Evolutionary conservation across 2,888 invertebrate genomes (phyloP), one percentile per base, ranked within the genome.

Genomic region (Cyrtodaria siliqua): DNA sequence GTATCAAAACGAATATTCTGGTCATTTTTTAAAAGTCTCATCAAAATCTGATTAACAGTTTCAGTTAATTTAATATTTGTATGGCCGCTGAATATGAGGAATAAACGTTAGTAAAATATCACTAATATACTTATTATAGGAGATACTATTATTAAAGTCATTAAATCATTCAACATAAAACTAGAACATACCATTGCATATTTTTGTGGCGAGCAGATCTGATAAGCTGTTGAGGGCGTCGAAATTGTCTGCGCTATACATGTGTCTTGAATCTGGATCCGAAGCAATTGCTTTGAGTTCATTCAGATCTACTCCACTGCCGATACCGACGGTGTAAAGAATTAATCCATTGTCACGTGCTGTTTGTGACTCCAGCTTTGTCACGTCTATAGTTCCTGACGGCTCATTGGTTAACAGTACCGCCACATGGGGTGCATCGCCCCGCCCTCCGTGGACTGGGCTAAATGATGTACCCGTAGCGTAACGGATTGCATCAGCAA

Each of bases 221-320:
- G 80, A 71, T 12, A 87, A 60, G 29, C 72, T 74, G 42, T 60
- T 50, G 6, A 87, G 69, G 16, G 86, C 82, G 42, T 82, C 82
- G 47, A 82, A 87, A 47, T 83, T 84, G 27, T 84, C 79, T 8
- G 85, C 68, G 14, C 47, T 74, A 49, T 83, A 81, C 29, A 87
- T 71, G 57, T 82, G 88, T 61, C 77, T 72, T 33, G 55, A 61
- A 49, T 85, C 77, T 26, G 84, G 84, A 57, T 85, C 82, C 27
- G 84, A 85, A n/a, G 88, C 81, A 12, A 90, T 86, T 3, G 67
- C 73, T 33, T 83, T 74, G 38, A 90, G 53, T 53, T 90, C 89
- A 26, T 74, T 69, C 59, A 63, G 66, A 60, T 86, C 82, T 6
- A 82, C 79, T 3, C 74, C 79, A 27, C 75, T 69, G 12, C 86